These are phyloP conservation scores for Peromyscus eremicus DNA, from an alignment of 2,797 vertebrate genomes.

Conservation along the genomic window DNA sequence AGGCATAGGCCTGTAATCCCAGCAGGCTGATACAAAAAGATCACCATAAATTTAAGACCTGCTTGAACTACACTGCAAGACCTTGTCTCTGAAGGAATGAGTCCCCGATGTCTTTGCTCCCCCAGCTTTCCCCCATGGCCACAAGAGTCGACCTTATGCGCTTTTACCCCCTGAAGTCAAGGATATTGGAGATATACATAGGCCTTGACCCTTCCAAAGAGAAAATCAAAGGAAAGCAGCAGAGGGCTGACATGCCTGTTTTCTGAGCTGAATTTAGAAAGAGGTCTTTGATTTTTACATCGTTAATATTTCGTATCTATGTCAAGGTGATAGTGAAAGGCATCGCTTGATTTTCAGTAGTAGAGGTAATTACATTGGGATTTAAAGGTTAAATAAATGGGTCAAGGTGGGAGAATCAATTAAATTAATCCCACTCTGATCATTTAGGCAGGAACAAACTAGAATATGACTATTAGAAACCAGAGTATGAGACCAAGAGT, in stretches of 20 bases:
- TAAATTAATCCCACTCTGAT: neutral
- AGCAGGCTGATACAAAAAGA: neutral
- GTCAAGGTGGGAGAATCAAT: neutral
- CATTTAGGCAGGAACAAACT: neutral
- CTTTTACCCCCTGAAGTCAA: neutral
- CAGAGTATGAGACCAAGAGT: neutral
- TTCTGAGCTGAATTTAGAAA: conserved; percentile 29
- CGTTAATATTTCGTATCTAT: neutral
- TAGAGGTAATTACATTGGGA: neutral
- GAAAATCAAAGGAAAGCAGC: conserved; percentile 30
- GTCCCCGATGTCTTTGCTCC: neutral
- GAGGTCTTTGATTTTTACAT: conserved; percentile 39
- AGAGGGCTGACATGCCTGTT: neutral
- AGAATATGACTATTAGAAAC: neutral
- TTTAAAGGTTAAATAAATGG: neutral
- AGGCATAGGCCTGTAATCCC: neutral
- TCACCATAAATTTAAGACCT: neutral
- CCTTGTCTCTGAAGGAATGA: neutral
- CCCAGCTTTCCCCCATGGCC: neutral
- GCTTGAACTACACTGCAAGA: neutral
- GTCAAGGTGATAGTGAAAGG: conserved; percentile 1
- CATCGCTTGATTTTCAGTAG: neutral
- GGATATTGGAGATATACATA: neutral
- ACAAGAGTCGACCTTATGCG: neutral
- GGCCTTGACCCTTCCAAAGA: neutral